Conservation (phyloP, 1,140 invertebrate species). For the Diorhabda sublineata region DNA sequence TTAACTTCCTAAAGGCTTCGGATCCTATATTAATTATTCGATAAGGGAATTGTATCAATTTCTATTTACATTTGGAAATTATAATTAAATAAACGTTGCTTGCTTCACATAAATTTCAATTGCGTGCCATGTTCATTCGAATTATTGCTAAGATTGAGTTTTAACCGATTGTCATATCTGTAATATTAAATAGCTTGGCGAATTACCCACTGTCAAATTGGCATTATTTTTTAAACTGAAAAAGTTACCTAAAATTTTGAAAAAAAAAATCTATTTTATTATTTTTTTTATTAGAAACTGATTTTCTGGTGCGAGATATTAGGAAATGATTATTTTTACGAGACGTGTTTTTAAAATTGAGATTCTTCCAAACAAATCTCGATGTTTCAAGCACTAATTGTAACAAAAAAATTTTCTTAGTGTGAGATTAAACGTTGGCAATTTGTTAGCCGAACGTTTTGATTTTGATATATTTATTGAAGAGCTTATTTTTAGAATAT, state of each 20-base stretch:
- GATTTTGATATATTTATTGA: constrained; percentile 6
- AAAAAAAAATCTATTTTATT: not conserved
- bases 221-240: not conserved
- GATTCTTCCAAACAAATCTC: not conserved
- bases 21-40: no score
- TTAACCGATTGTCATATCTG: no score
- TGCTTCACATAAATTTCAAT: no score
- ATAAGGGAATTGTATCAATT: no score
- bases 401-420: not conserved
- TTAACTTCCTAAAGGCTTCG: no score
- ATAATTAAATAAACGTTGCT: no score
- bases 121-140: no score
- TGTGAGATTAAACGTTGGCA: constrained; percentile 4
- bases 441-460: not conserved
- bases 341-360: not conserved
- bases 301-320: constrained; percentile 8
- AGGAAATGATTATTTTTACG: not conserved
- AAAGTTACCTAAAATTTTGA: constrained; percentile 3
- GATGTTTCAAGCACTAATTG: not conserved
- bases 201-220: not conserved
- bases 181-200: no score
- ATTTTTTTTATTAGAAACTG: constrained; percentile 7
- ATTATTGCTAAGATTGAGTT: no score
- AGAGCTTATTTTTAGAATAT: constrained; percentile 16
- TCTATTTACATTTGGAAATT: no score